Percentiles rank a stretch among this genome's conserved stretches.
Evolutionary conservation across 2,113 vertebrate genomes (phyloP).

Genomic region (Alexandromys fortis): DNA sequence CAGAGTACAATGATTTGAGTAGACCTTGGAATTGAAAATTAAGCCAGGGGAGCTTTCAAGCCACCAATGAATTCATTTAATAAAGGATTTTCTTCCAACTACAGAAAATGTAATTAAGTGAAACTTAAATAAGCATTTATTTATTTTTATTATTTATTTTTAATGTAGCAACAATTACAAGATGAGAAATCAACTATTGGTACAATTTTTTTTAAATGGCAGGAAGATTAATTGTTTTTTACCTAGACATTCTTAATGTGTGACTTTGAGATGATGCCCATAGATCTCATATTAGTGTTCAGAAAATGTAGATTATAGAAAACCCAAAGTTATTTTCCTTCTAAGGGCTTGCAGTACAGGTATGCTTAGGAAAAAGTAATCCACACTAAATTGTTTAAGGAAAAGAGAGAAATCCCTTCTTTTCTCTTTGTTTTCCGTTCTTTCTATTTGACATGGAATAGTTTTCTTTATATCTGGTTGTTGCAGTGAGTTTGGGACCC

Average conservation of each 20-base stretch:
- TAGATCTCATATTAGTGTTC: neutral
- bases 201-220: neutral
- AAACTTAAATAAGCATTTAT: neutral
- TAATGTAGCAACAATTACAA: neutral
- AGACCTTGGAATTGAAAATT: neutral
- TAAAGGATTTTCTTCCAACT: neutral
- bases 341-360: neutral
- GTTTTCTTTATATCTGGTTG: neutral
- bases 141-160: neutral
- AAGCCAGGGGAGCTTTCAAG: neutral
- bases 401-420: neutral
- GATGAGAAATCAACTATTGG: neutral
- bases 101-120: neutral
- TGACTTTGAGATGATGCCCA: neutral
- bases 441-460: neutral
- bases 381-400: neutral
- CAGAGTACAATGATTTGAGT: neutral
- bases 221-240: fast-evolving
- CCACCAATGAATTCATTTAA: neutral
- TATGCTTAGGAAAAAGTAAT: neutral
- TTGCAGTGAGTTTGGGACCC: neutral
- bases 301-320: neutral
- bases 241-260: neutral
- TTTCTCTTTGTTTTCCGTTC: neutral
- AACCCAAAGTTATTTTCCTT: neutral